Conservation (phyloP, 2,888 invertebrate genomes). For the Coleophora flavipennella region DNA sequence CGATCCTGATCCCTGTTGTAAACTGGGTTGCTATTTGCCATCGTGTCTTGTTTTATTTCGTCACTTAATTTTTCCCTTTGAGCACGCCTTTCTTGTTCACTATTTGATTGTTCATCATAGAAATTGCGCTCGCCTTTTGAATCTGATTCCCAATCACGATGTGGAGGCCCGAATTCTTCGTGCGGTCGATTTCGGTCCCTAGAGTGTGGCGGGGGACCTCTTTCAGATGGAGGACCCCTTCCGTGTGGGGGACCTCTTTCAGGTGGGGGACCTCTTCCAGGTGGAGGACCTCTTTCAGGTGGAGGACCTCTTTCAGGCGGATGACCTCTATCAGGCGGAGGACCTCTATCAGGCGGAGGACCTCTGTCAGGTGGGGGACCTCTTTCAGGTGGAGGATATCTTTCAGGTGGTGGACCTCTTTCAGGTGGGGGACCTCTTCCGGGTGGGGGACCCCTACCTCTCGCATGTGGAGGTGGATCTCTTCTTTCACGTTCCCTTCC, state of each 20-base stretch:
- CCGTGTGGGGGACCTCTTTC: constrained; percentile 1
- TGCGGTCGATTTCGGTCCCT: too few relatives aligned
- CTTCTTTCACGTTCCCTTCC: too few relatives aligned
- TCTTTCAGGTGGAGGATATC: background rate
- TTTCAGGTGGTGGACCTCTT: background rate
- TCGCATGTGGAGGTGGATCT: too few relatives aligned
- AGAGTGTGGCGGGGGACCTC: background rate
- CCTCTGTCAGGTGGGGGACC: constrained; percentile 5
- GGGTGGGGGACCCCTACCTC: background rate
- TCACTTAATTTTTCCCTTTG: too few relatives aligned
- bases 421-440: background rate
- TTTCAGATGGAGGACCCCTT: constrained; percentile 1
- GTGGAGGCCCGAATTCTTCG: too few relatives aligned
- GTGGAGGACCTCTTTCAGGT: constrained; percentile 5
- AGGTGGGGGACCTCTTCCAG: constrained; percentile 6
- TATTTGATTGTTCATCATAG: too few relatives aligned
- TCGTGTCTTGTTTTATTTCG: too few relatives aligned
- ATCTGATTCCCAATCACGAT: too few relatives aligned
- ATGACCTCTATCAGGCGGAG: constrained; percentile 3
- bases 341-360: constrained; percentile 9
- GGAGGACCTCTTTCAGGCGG: constrained; percentile 1
- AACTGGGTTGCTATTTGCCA: too few relatives aligned
- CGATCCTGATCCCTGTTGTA: background rate
- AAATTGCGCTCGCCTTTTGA: too few relatives aligned
- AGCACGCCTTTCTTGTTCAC: too few relatives aligned